Conservation (phyloP, 2,797 vertebrate species). For the Enteromius mattozi region DNA sequence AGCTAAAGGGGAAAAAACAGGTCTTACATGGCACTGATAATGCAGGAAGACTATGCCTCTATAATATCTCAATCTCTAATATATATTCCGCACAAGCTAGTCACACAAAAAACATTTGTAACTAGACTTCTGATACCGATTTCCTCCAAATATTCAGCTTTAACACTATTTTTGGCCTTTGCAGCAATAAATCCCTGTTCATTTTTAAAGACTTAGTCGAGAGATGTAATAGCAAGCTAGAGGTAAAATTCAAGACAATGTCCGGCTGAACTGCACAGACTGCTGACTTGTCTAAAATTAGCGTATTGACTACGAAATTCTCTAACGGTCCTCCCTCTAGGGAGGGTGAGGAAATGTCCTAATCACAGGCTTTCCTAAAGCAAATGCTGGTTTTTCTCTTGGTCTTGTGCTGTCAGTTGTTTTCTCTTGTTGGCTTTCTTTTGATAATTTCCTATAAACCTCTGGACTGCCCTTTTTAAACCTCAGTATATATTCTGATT, state of each 20-base stretch:
- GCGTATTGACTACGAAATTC: constrained; percentile 14
- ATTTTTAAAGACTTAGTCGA: neutral
- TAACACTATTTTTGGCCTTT: neutral
- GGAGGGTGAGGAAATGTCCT: constrained; percentile 26
- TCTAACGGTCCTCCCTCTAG: constrained; percentile 12
- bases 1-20: constrained; percentile 48
- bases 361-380: constrained; percentile 40
- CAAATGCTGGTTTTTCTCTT: constrained; percentile 50
- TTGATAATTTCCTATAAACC: constrained; percentile 18
- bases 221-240: constrained; percentile 5
- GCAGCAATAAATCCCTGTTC: constrained; percentile 52
- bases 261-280: constrained; percentile 20
- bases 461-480: constrained; percentile 25
- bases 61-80: constrained; percentile 62
- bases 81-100: constrained; percentile 41
- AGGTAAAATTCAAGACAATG: constrained; percentile 6
- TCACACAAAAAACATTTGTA: constrained; percentile 63
- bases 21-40: constrained; percentile 57
- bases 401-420: constrained; percentile 17
- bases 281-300: constrained; percentile 36
- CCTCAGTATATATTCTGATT: constrained; percentile 16
- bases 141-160: constrained; percentile 9
- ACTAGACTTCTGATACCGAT: constrained; percentile 54
- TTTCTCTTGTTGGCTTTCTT: constrained; percentile 23
- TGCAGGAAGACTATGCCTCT: constrained; percentile 39